phyloP scores from a whole-genome alignment of 2,797 vertebrate genomes.

The Cyclopterus lumpus region DNA sequence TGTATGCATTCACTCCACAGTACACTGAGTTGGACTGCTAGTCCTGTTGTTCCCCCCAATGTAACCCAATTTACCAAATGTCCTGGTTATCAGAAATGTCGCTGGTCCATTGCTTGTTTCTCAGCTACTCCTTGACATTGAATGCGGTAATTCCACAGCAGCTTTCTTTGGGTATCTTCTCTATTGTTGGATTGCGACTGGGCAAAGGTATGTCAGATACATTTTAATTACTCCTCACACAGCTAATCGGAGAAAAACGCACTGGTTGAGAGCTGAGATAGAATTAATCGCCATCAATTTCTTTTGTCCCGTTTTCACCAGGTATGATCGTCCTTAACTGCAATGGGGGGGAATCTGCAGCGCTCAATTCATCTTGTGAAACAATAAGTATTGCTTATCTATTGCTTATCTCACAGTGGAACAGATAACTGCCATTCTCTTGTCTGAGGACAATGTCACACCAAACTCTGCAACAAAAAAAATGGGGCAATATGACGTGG shows the following conservation, averaged over 20 bases:
- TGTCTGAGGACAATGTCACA: conserved; percentile 46
- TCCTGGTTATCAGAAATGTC: conserved; percentile 15
- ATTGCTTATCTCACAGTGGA: conserved; percentile 30
- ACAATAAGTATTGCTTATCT: conserved; percentile 27
- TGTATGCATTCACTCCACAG: not conserved
- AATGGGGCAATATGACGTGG: conserved; percentile 19
- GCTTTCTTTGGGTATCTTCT: conserved; percentile 30
- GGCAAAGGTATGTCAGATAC: conserved; percentile 32
- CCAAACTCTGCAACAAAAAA: conserved; percentile 16
- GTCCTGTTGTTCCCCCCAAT: not conserved
- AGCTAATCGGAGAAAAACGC: conserved; percentile 36
- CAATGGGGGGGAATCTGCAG: conserved; percentile 32
- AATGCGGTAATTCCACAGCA: conserved; percentile 30
- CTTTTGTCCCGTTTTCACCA: conserved; percentile 47
- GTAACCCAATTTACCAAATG: not conserved
- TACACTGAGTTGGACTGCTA: not conserved
- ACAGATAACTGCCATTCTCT: conserved; percentile 26
- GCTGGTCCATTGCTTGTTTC: conserved; percentile 7
- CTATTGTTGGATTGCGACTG: conserved; percentile 31
- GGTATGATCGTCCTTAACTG: conserved; percentile 31
- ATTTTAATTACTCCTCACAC: conserved; percentile 50
- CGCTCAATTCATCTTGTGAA: conserved; percentile 27
- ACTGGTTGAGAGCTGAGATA: conserved; percentile 20
- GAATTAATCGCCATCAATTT: conserved; percentile 31
- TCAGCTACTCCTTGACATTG: conserved; percentile 48